Evolutionary conservation across 92 coral and sea anemone genomes (phyloP).

Genomic region (Zoanthus gigantus): DNA sequence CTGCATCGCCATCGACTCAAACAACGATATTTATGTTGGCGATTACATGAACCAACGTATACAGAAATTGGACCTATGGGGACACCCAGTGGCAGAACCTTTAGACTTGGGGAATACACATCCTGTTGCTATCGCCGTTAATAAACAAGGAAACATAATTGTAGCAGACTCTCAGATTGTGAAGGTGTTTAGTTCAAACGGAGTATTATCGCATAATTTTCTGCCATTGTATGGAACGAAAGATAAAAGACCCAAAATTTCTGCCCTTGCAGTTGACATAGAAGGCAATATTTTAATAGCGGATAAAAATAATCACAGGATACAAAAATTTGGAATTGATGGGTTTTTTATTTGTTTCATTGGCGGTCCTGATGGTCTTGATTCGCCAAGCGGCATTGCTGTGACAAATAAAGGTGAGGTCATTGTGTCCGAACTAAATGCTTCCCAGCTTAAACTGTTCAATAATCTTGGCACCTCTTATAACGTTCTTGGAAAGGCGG

Average conservation of each 20-base stretch:
- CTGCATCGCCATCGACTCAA: slow-evolving; percentile 69
- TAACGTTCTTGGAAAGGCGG: slow-evolving; percentile 76
- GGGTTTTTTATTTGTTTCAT: slow-evolving; percentile 88
- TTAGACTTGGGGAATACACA: slow-evolving; percentile 76
- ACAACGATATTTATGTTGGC: slow-evolving; percentile 72
- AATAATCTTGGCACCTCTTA: slow-evolving; percentile 72
- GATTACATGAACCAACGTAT: slow-evolving; percentile 86
- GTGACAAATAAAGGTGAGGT: slow-evolving; percentile 83
- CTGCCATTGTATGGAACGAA: slow-evolving; percentile 84
- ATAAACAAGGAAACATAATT: slow-evolving; percentile 79
- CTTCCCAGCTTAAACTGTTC: slow-evolving; percentile 82
- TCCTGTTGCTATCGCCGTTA: slow-evolving; percentile 81
- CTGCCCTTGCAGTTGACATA: slow-evolving; percentile 78
- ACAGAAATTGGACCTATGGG: slow-evolving; percentile 67
- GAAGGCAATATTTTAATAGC: slow-evolving; percentile 82
- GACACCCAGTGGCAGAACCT: slow-evolving; percentile 77
- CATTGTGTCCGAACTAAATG: slow-evolving; percentile 79
- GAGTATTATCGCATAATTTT: slow-evolving; percentile 78
- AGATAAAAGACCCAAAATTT: slow-evolving; percentile 85
- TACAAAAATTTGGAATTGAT: slow-evolving; percentile 91
- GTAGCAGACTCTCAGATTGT: slow-evolving; percentile 84
- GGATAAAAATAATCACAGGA: slow-evolving; percentile 81
- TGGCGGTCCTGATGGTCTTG: slow-evolving; percentile 87
- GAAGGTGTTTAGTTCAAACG: slow-evolving; percentile 89
- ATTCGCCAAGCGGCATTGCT: slow-evolving; percentile 89